These are phyloP conservation scores for Drosophila histrio DNA, from an alignment of 2,888 invertebrate genomes.

Conservation along the genomic window DNA sequence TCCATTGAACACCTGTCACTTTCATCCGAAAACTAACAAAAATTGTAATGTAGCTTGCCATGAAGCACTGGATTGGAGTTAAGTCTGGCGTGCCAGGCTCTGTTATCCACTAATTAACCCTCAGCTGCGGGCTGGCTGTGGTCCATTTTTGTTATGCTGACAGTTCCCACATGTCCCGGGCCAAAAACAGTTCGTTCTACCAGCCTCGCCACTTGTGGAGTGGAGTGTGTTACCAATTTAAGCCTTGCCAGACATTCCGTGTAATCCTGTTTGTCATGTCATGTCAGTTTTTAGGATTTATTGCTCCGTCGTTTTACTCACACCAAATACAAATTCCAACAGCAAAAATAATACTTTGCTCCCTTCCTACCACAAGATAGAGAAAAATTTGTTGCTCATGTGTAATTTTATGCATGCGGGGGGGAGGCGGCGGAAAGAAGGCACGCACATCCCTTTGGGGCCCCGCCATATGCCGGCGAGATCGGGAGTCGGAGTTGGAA, in stretches of 20 bases:
- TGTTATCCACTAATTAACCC: constrained; percentile 79
- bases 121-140: constrained; percentile 57
- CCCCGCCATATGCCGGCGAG: constrained; percentile 12
- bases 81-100: constrained; percentile 17
- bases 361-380: constrained; percentile 23
- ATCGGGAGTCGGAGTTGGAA: constrained; percentile 18
- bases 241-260: constrained; percentile 73
- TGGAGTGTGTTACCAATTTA: constrained; percentile 73
- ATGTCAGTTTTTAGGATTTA: constrained; percentile 83
- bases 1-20: constrained; percentile 59
- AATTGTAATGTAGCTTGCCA: constrained; percentile 64
- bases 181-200: neutral
- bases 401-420: constrained; percentile 66
- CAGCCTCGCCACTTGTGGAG: constrained; percentile 17
- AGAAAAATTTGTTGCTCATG: constrained; percentile 55
- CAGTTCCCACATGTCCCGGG: constrained; percentile 33
- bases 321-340: constrained; percentile 65
- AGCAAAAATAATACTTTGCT: constrained; percentile 49
- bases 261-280: constrained; percentile 84
- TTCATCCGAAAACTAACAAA: constrained; percentile 43
- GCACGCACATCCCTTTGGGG: constrained; percentile 38
- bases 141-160: constrained; percentile 58
- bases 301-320: constrained; percentile 56
- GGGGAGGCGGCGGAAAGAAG: neutral
- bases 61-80: constrained; percentile 6